Evolutionary conservation across 2,797 vertebrate species (phyloP), one percentile per base, ranked within the genome.

Genomic region (Phalanger gymnotis): DNA sequence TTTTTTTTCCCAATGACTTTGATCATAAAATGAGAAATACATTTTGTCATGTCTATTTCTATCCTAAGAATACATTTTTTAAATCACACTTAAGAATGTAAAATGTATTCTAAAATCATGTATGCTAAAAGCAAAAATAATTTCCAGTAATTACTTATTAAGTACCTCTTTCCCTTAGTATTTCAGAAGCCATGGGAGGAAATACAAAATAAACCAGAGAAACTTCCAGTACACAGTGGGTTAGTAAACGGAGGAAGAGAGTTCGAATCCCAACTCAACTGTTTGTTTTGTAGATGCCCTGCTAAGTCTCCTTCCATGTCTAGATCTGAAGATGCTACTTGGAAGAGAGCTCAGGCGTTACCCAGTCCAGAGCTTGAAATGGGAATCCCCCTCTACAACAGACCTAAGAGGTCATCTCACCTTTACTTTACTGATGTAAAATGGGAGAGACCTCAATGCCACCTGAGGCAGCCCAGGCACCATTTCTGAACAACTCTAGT

Each of bases 11-110:
- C 47, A 73, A 19, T 90, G 54, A 95, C 40, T 93, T 87, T 93
- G 27, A 66, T n/a, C 94, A 73, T 81, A 91, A 52, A 96, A 91
- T 91, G 73, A 87, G 87, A 91, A 53, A 40, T 51, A 34, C 5
- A 6, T 58, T 96, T 95, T 53, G 51, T 53, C 66, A 54, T 1
- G 11, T 25, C 53, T 47, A 95, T 56, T 89, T 90, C 54, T 87
- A 90, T 47, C 4, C 34, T 95, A n/a, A 66, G 52, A 92, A 57
- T 4, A 90, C 28, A 57, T 14, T 73, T 81, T 81, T 40, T 31
- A 57, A 90, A 58, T 61, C 55, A 12, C 13, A 92, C 53, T 22
- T 28, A 53, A 89, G 73, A 0, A 22, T 58, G 52, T 73, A 51
- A 1, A 52, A 53, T 27, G 27, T 0, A 12, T 53, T 52, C 31